These are phyloP conservation scores for Betta splendens DNA, from an alignment of 2,797 vertebrate genomes.

Conservation along the genomic window DNA sequence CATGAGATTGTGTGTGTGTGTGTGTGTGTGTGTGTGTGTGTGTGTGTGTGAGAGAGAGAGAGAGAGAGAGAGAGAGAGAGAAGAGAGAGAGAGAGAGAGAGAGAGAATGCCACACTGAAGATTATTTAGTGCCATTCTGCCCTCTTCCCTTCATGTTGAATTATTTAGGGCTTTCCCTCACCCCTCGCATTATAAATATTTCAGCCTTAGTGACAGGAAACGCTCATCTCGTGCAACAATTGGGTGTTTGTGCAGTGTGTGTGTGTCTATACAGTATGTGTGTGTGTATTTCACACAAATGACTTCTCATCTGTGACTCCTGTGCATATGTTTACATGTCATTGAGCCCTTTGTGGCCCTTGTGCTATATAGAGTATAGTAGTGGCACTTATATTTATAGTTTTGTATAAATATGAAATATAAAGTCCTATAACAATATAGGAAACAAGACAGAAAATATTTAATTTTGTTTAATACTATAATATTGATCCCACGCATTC, in stretches of 20 bases:
- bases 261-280: not conserved
- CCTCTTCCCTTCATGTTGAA: constrained; percentile 82
- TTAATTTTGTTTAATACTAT: too few relatives aligned
- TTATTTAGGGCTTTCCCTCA: constrained; percentile 89
- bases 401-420: too few relatives aligned
- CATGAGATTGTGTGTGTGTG: too few relatives aligned
- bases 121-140: constrained; percentile 85
- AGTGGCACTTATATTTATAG: too few relatives aligned
- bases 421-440: too few relatives aligned
- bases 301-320: constrained; percentile 30
- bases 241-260: constrained; percentile 56
- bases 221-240: constrained; percentile 86
- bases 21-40: constrained; percentile 4
- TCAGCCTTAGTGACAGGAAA: constrained; percentile 90
- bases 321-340: constrained; percentile 32
- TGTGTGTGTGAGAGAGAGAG: constrained; percentile 17
- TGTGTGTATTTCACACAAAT: not conserved
- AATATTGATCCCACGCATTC: too few relatives aligned
- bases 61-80: too few relatives aligned
- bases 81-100: constrained; percentile 21
- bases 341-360: constrained; percentile 28
- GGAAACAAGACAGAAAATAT: too few relatives aligned
- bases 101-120: constrained; percentile 73
- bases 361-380: too few relatives aligned
- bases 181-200: constrained; percentile 94